Evolutionary conservation across 2,888 invertebrate species (phyloP).

Genomic region (Corbicula japonica): DNA sequence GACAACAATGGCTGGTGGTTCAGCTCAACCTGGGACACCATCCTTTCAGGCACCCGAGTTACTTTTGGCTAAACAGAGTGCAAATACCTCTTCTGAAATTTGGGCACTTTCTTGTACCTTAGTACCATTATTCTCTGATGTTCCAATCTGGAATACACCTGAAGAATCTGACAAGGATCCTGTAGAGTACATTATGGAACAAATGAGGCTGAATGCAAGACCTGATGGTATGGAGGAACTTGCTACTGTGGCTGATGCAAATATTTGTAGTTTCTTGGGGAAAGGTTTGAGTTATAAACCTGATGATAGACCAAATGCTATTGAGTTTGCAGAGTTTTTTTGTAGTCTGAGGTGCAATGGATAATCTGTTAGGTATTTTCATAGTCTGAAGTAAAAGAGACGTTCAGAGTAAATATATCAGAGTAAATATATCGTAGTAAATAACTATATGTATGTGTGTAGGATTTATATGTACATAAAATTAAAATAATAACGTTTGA

Average conservation of each 20-base stretch:
- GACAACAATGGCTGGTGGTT: not conserved
- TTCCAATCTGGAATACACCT: not conserved
- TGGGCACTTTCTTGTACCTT: not conserved
- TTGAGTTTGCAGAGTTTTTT: too few species aligned
- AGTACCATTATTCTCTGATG: not conserved
- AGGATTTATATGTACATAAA: too few species aligned
- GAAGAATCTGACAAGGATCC: too few species aligned
- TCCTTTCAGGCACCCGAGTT: not conserved
- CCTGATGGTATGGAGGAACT: not conserved
- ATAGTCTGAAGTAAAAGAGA: too few species aligned
- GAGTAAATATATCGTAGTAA: too few species aligned
- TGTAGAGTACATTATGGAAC: not conserved
- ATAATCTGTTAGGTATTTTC: too few species aligned
- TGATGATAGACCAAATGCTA: too few species aligned
- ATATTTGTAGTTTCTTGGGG: not conserved
- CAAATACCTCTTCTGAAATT: not conserved
- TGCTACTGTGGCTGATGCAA: not conserved
- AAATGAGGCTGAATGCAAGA: not conserved
- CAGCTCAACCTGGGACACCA: not conserved
- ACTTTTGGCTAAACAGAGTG: not conserved
- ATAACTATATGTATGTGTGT: too few species aligned
- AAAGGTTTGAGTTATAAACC: too few species aligned
- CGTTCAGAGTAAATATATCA: too few species aligned
- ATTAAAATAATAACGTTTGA: too few species aligned
- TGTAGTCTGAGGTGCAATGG: too few species aligned